A percentile compares a stretch with the other conserved stretches of the same genome.
phyloP scores from a whole-genome alignment of 2,888 invertebrate genomes.

The Argyresthia albistria region DNA sequence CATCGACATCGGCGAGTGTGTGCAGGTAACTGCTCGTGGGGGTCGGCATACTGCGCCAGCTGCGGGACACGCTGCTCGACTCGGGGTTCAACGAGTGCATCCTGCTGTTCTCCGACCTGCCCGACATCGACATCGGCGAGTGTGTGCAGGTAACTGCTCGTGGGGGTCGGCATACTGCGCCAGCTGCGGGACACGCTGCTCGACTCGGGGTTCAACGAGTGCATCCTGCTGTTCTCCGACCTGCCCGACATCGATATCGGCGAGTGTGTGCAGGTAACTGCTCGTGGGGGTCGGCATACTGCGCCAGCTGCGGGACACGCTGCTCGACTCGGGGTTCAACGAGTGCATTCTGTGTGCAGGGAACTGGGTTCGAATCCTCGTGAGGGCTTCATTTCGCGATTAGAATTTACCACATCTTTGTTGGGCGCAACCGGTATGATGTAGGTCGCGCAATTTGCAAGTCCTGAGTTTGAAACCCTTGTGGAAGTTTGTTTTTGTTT shows the following conservation, averaged over 20 bases:
- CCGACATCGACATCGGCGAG: constrained; percentile 95
- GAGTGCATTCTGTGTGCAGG: constrained; percentile 99
- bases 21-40: constrained; percentile 86
- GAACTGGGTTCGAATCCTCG: too few relatives aligned
- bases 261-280: constrained; percentile 84
- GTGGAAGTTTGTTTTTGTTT: too few relatives aligned
- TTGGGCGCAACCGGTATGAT: too few relatives aligned
- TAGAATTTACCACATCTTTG: too few relatives aligned
- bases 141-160: constrained; percentile 88
- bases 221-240: constrained; percentile 98
- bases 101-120: constrained; percentile 97
- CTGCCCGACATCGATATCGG: constrained; percentile 98
- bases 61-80: constrained; percentile 85
- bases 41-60: constrained; percentile 91
- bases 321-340: constrained; percentile 94
- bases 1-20: constrained; percentile 95
- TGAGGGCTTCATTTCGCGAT: too few relatives aligned
- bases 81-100: constrained; percentile 99
- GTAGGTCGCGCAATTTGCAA: too few relatives aligned
- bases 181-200: constrained; percentile 89
- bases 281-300: constrained; percentile 96
- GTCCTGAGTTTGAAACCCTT: too few relatives aligned
- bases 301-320: constrained; percentile 85
- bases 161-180: constrained; percentile 92
- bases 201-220: constrained; percentile 96